Percentiles rank a stretch among this genome's conserved stretches.
phyloP scores from a whole-genome alignment of 2,888 invertebrate species.

The Callosobruchus maculatus region DNA sequence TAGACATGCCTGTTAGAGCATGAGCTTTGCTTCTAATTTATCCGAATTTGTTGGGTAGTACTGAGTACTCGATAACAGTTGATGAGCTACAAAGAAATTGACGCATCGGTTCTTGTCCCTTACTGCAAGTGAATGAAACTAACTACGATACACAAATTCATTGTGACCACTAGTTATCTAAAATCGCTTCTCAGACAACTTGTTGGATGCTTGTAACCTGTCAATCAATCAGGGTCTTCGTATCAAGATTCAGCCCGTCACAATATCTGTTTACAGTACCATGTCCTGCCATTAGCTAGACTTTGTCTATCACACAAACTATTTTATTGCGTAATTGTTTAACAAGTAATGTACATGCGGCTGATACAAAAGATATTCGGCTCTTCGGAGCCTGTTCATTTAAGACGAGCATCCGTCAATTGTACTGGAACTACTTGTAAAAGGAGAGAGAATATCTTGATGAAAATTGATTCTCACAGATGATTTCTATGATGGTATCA shows the following conservation, averaged over 20 bases:
- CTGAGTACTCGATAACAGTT: too few relatives aligned
- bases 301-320: neutral
- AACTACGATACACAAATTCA: neutral
- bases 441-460: neutral
- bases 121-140: neutral
- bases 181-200: neutral
- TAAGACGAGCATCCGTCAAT: neutral
- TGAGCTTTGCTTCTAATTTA: too few relatives aligned
- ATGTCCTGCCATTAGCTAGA: neutral
- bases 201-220: neutral
- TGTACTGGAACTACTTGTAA: neutral
- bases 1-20: too few relatives aligned
- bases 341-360: neutral
- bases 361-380: neutral
- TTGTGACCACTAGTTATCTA: neutral
- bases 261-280: neutral
- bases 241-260: neutral
- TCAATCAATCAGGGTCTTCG: neutral
- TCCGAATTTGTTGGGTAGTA: too few relatives aligned
- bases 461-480: neutral
- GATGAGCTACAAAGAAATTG: too few relatives aligned
- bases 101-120: neutral
- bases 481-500: neutral
- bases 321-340: neutral
- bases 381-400: neutral